These are phyloP conservation scores for Jacana jacana DNA, from an alignment of 2,113 vertebrate species.

Conservation along the genomic window DNA sequence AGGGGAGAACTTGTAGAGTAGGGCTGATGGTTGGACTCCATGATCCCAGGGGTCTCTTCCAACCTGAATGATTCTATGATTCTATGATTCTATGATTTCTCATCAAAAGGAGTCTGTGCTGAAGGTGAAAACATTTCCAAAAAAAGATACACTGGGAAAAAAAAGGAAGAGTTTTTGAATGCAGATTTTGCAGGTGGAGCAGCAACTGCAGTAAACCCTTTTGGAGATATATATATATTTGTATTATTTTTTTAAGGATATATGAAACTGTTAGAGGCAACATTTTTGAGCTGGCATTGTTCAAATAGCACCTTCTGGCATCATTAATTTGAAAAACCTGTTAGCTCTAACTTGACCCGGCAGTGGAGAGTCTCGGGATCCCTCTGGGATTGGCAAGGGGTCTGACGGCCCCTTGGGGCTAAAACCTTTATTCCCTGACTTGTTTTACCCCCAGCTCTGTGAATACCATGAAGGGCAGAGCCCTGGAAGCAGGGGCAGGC, in stretches of 20 bases:
- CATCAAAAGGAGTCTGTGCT: rapidly evolving
- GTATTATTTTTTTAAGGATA: neutral
- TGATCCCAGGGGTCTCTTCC: no score
- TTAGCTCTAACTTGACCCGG: neutral
- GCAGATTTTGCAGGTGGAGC: rapidly evolving
- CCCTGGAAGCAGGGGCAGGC: neutral
- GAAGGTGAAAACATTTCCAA: neutral
- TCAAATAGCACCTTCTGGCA: neutral
- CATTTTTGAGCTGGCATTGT: neutral
- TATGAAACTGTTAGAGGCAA: no score
- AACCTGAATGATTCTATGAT: no score
- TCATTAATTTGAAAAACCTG: neutral
- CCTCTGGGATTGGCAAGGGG: neutral
- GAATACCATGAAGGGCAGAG: neutral
- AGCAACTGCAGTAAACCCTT: no score
- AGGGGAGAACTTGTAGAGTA: no score
- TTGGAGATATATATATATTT: no score
- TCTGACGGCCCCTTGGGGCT: neutral
- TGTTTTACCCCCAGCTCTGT: neutral
- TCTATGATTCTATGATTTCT: no score
- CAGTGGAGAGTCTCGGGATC: neutral
- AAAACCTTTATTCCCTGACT: neutral
- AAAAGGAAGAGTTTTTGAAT: neutral
- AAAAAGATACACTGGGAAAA: no score
- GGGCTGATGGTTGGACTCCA: no score